Conservation (phyloP, 1,140 invertebrate genomes). For the Orussus abietinus region DNA sequence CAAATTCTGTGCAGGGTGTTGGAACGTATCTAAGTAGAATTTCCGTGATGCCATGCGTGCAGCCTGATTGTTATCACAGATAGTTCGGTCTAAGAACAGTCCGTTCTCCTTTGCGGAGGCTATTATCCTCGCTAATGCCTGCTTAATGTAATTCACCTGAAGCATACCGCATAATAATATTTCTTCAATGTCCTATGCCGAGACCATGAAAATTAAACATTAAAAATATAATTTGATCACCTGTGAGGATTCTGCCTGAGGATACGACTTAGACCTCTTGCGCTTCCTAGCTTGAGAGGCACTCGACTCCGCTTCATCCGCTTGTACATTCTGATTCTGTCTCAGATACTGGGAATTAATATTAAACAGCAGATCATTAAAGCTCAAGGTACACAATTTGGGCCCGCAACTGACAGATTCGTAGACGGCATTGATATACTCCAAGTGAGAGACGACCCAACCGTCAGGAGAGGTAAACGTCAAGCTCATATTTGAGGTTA, state of each 20-base stretch:
- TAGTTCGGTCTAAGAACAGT: conserved; percentile 22
- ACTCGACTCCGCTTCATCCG: conserved; percentile 9
- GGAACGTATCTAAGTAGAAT: conserved; percentile 34
- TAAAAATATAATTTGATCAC: no score
- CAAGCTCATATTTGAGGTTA: conserved; percentile 35
- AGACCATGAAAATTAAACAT: no score
- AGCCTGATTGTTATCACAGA: conserved; percentile 40
- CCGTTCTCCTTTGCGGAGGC: conserved; percentile 18
- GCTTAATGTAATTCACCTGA: conserved; percentile 30
- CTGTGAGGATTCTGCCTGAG: no score
- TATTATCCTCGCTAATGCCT: conserved; percentile 25
- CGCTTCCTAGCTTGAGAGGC: no score
- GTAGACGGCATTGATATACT: conserved; percentile 36
- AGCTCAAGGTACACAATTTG: conserved; percentile 17
- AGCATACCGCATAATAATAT: no score
- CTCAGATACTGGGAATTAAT: conserved; percentile 39
- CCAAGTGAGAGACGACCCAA: conserved; percentile 39
- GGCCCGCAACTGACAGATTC: conserved; percentile 18
- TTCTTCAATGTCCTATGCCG: no score
- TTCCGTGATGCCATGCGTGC: conserved; percentile 34
- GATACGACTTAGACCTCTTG: no score
- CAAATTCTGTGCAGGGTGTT: conserved; percentile 25
- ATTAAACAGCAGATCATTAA: conserved; percentile 33
- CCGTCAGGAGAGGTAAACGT: conserved; percentile 28
- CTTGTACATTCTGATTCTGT: conserved; percentile 28